Conservation (phyloP, 2,888 invertebrate genomes). For the Baronia brevicornis region DNA sequence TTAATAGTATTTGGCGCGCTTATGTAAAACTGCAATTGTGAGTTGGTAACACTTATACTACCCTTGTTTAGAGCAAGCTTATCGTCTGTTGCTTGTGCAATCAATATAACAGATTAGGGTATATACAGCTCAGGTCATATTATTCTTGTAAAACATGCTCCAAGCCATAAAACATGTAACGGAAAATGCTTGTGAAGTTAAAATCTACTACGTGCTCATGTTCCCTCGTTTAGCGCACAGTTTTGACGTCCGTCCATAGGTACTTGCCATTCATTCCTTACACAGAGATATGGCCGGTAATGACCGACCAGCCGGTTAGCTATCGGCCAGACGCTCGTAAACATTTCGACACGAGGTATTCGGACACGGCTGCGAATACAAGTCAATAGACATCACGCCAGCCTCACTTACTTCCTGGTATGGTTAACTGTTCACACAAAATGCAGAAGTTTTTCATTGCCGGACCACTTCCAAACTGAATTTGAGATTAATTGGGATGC, state of each 20-base stretch:
- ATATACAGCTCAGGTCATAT: conserved; percentile 26
- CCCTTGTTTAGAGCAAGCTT: conserved; percentile 1
- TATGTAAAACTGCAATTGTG: too few species aligned
- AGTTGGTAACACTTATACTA: too few species aligned
- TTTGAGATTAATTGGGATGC: conserved; percentile 30
- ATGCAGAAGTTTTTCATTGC: conserved; percentile 25
- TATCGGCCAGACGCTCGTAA: conserved; percentile 69
- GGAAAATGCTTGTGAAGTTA: conserved; percentile 44
- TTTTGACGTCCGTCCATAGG: conserved; percentile 54
- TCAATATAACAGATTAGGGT: conserved; percentile 20
- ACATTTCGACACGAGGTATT: conserved; percentile 60
- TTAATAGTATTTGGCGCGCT: conserved; percentile 5
- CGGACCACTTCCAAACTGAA: conserved; percentile 26
- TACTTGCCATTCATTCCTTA: conserved; percentile 65
- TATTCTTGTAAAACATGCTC: conserved; percentile 39
- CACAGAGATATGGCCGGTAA: conserved; percentile 69
- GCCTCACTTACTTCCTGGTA: conserved; percentile 52
- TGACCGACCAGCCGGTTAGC: conserved; percentile 55
- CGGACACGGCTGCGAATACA: conserved; percentile 58
- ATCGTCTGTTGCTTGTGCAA: conserved; percentile 9
- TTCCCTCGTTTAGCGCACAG: conserved; percentile 51
- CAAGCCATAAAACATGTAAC: conserved; percentile 47
- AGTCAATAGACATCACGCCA: conserved; percentile 59
- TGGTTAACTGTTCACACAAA: conserved; percentile 38
- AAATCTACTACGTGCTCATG: conserved; percentile 52